Evolutionary conservation across 2,113 vertebrate species (phyloP), one percentile per base, ranked within the genome.

Genomic region (Limanda limanda): DNA sequence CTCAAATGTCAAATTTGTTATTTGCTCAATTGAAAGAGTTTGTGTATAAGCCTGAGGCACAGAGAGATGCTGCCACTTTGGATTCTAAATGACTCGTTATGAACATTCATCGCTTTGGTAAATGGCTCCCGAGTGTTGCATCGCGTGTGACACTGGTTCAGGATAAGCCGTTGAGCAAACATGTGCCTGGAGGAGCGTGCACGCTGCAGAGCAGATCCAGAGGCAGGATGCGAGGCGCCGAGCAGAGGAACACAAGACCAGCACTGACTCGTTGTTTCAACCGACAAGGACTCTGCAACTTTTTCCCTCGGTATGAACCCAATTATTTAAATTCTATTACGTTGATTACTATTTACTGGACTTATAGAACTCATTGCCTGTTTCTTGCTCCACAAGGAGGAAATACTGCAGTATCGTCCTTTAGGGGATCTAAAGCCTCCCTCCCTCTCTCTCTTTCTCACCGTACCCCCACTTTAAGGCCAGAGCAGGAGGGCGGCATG

Each of bases 401-500:
- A 48, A 2, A 48, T 18, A 2, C 20, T 52, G 51, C 20, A 20
- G 51, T 18, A 9, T n/a, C 51, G 18, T 55, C 13, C 6, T 55
- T 55, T 2, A 51, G 17, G 37, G 63, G 56, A 65, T 58, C 62
- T 63, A 17, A 5, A 4, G 40, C 11, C 18, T 27, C 31, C 5
- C 31, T 31, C 5, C 7, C 31, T 31, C 27, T 25, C 25, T 76
- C 47, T 56, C 21, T 59, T 13, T 31, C 57, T 27, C 17, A 4
- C 57, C 35, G 5, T n/a, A 68, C 51, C 70, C 66, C 57, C 63
- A 17, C 21, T 37, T 51, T 62, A 73, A 37, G 77, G 76, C 25
- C 63, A 58, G 74, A 79, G 21, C 58, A 58, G 71, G 71, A 71
- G 74, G 88, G 89, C 89, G 92, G 94, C 91, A 95, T 95, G 94